These are phyloP conservation scores for Megalurothrips usitatus DNA, from an alignment of 2,888 invertebrate species.

Conservation along the genomic window DNA sequence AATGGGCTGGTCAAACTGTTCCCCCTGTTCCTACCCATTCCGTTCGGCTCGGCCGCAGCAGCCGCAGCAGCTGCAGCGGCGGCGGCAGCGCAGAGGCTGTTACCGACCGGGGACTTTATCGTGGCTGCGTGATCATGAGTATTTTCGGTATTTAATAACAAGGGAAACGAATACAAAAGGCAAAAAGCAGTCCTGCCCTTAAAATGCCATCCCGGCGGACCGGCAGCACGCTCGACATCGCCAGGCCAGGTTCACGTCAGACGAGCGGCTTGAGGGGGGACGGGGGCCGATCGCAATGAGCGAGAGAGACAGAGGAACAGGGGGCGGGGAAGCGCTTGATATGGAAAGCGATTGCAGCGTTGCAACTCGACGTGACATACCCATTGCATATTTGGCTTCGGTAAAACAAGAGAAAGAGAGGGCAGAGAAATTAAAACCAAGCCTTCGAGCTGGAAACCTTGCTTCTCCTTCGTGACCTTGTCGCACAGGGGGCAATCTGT, in stretches of 20 bases:
- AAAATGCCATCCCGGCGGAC: background rate
- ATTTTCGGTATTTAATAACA: constrained; percentile 22
- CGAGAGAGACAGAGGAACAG: background rate
- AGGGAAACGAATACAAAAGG: background rate
- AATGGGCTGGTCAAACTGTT: constrained; percentile 21
- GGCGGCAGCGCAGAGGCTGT: background rate
- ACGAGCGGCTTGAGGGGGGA: background rate
- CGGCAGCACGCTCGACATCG: background rate
- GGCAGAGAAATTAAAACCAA: too few relatives aligned
- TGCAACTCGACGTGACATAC: too few relatives aligned
- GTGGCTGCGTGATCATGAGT: background rate
- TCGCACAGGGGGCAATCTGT: too few relatives aligned
- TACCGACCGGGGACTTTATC: background rate
- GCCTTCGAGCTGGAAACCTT: too few relatives aligned
- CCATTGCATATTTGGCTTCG: too few relatives aligned
- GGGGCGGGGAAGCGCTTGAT: too few relatives aligned
- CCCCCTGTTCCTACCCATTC: background rate
- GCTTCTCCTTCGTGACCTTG: too few relatives aligned
- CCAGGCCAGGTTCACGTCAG: background rate
- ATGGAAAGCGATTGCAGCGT: too few relatives aligned
- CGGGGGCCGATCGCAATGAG: background rate
- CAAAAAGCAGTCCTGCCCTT: background rate
- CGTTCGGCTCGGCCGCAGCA: too few relatives aligned
- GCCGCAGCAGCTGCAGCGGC: too few relatives aligned
- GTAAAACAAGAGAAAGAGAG: too few relatives aligned